A percentile compares a stretch with the other conserved stretches of the same genome.
These are phyloP conservation scores for Isotomurus palustris DNA, from an alignment of 2,888 invertebrate species.

Conservation along the genomic window DNA sequence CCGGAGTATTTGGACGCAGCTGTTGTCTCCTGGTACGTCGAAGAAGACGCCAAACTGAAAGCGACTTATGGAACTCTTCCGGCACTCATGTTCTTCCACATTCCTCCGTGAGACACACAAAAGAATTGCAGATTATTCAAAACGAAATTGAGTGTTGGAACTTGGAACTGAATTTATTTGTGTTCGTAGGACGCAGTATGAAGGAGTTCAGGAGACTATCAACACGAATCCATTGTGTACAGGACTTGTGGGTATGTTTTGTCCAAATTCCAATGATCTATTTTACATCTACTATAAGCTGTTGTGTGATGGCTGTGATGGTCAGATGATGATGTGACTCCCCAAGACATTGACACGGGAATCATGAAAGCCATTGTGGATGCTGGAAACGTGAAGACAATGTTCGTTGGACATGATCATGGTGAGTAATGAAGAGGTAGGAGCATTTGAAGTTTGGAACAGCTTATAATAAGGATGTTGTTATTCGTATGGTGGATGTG, in stretches of 20 bases:
- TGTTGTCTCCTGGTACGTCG: slow-evolving; percentile 32
- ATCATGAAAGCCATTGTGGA: slow-evolving; percentile 23
- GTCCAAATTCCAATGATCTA: background rate
- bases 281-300: background rate
- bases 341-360: slow-evolving; percentile 23
- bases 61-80: slow-evolving; percentile 21
- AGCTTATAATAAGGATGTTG: too few relatives aligned
- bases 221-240: slow-evolving; percentile 11
- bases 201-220: slow-evolving; percentile 18
- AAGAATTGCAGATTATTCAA: background rate
- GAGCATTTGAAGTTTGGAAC: too few relatives aligned
- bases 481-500: background rate
- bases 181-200: slow-evolving; percentile 14
- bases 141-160: background rate
- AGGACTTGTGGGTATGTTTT: slow-evolving; percentile 16
- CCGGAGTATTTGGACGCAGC: slow-evolving; percentile 24
- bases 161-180: background rate
- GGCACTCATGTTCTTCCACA: slow-evolving; percentile 29
- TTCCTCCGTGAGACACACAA: slow-evolving; percentile 25
- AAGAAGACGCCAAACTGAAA: slow-evolving; percentile 16
- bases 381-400: slow-evolving; percentile 21
- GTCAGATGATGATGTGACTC: slow-evolving; percentile 28
- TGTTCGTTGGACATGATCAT: slow-evolving; percentile 36
- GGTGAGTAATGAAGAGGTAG: slow-evolving; percentile 13
- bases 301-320: too few relatives aligned